Evolutionary conservation across 2,888 invertebrate species (phyloP).

Genomic region (Subacronicta megacephala): DNA sequence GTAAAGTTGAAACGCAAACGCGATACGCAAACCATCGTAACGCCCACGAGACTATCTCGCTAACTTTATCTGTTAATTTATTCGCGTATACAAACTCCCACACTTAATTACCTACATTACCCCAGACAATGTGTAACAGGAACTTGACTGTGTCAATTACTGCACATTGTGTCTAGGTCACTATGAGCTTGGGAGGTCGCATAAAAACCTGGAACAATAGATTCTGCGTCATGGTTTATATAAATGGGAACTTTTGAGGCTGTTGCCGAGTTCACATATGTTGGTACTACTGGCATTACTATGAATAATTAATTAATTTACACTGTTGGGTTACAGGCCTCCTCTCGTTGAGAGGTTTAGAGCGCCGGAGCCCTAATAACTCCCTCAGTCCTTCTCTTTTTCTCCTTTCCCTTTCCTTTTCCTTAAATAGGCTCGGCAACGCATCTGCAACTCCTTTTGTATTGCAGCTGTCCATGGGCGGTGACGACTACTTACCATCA

Average conservation of each 20-base stretch:
- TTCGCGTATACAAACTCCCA: background rate
- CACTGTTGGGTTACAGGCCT: too few species aligned
- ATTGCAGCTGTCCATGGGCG: too few species aligned
- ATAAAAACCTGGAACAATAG: constrained; percentile 8
- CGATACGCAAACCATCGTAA: background rate
- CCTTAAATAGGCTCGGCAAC: too few species aligned
- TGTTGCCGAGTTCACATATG: too few species aligned
- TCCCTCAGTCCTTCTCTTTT: too few species aligned
- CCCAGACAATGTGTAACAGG: background rate
- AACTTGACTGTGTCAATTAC: background rate
- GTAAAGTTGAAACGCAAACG: too few species aligned
- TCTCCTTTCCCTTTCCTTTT: too few species aligned
- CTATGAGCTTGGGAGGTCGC: constrained; percentile 1
- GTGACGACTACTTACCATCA: too few species aligned
- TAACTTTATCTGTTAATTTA: constrained; percentile 8
- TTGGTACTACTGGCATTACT: background rate
- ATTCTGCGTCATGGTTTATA: background rate
- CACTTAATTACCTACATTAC: background rate
- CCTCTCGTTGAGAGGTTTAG: too few species aligned
- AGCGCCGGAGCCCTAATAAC: too few species aligned
- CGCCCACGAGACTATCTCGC: background rate
- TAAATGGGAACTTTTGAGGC: constrained; percentile 4
- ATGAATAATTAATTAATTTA: too few species aligned
- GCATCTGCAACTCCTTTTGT: too few species aligned
- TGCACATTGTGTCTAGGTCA: constrained; percentile 2